Conservation (phyloP, 2,113 vertebrate genomes). For the Aegotheles bennettii region DNA sequence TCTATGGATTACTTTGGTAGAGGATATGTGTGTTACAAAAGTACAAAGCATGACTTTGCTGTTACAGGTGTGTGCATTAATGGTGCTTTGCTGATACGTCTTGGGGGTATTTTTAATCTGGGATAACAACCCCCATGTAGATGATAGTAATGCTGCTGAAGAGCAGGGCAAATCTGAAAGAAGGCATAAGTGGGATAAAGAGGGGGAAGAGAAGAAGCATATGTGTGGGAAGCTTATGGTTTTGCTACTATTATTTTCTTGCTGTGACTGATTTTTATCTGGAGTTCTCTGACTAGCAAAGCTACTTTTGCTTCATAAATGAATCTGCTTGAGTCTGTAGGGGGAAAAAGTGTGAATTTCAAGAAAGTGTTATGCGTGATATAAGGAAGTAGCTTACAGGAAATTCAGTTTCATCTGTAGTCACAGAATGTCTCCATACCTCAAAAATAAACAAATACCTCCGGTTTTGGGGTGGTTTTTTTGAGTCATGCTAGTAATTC, state of each 20-base stretch:
- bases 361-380: not conserved
- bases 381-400: slow-evolving; percentile 34
- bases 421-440: slow-evolving; percentile 28
- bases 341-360: not conserved
- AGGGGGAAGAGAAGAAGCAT: not conserved
- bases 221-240: not conserved
- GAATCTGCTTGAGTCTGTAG: not conserved
- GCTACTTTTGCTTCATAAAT: slow-evolving; percentile 19
- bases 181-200: not conserved
- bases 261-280: not conserved
- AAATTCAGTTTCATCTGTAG: slow-evolving; percentile 30
- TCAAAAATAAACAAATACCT: slow-evolving; percentile 55
- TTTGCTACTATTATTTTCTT: not conserved
- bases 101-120: not conserved
- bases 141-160: not conserved
- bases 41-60: not conserved
- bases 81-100: not conserved
- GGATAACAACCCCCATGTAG: rapidly evolving
- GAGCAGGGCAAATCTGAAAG: not conserved
- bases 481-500: not conserved
- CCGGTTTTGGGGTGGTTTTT: not conserved
- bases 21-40: not conserved
- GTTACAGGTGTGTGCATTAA: not conserved
- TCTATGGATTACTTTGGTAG: not conserved
- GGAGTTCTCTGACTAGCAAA: not conserved